These are phyloP conservation scores for Collichthys lucidus DNA, from an alignment of 2,113 vertebrate genomes.

Conservation along the genomic window DNA sequence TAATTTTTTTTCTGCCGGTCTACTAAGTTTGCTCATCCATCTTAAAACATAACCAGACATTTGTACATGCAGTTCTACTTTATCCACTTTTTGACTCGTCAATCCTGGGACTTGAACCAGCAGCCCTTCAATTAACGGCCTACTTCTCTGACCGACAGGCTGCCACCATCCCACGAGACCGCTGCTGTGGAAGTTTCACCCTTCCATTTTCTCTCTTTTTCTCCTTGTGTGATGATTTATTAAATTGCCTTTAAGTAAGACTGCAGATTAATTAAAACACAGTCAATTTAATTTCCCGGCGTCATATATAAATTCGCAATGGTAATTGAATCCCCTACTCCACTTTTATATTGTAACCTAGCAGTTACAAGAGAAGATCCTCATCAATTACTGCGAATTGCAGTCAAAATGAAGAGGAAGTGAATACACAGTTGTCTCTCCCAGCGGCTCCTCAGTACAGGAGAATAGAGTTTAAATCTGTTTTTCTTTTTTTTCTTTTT, in stretches of 20 bases:
- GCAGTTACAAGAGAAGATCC: constrained; percentile 67
- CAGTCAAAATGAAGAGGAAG: constrained; percentile 60
- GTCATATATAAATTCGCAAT: constrained; percentile 77
- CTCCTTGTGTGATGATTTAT: constrained; percentile 78
- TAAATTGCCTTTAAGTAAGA: constrained; percentile 86
- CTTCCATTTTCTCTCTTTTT: constrained; percentile 55
- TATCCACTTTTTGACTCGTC: constrained; percentile 15
- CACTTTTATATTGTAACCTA: constrained; percentile 69
- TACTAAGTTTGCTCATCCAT: no score
- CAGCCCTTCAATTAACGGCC: constrained; percentile 77
- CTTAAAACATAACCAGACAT: neutral
- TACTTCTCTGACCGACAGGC: constrained; percentile 54
- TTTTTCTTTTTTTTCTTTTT: constrained; percentile 51
- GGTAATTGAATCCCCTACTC: constrained; percentile 81
- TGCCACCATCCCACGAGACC: constrained; percentile 59
- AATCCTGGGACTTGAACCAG: constrained; percentile 78
- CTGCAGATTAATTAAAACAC: constrained; percentile 86
- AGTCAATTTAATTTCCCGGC: constrained; percentile 82
- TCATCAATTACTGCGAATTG: constrained; percentile 68
- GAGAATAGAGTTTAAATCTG: constrained; percentile 64
- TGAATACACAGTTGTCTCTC: constrained; percentile 63
- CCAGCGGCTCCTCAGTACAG: constrained; percentile 46
- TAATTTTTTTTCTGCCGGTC: no score
- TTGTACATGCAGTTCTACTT: constrained; percentile 14
- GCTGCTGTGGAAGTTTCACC: constrained; percentile 57